phyloP scores from a whole-genome alignment of 1,140 invertebrate species.

The Brachionus manjavacas region DNA sequence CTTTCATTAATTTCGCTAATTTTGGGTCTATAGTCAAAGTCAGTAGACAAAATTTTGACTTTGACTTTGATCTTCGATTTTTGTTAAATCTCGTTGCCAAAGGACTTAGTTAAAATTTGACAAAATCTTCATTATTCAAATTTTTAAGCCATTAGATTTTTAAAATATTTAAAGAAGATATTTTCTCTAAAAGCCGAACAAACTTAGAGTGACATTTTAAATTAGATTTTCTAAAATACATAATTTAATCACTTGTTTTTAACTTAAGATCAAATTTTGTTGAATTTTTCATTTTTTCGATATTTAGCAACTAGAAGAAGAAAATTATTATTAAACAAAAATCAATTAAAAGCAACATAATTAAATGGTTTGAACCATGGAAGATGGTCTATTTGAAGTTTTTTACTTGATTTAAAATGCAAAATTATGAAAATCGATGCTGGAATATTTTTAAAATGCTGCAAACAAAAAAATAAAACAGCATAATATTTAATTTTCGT shows the following conservation, averaged over 20 bases:
- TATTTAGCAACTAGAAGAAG: background rate
- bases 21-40: too few relatives aligned
- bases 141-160: too few relatives aligned
- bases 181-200: background rate
- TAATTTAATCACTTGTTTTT: background rate
- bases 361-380: background rate
- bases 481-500: background rate
- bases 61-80: too few relatives aligned
- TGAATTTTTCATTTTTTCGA: background rate
- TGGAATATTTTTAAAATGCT: background rate
- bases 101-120: too few relatives aligned
- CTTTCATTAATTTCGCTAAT: too few relatives aligned
- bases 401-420: background rate
- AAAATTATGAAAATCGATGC: background rate
- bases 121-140: too few relatives aligned
- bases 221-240: background rate
- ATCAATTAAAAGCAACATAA: background rate
- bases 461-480: background rate
- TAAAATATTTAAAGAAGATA: background rate
- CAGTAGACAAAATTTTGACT: too few relatives aligned
- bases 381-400: background rate
- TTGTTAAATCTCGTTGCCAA: too few relatives aligned
- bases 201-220: background rate
- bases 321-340: background rate
- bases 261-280: background rate